Evolutionary conservation across 2,113 vertebrate species (phyloP).

Genomic region (Perca schrenkii): DNA sequence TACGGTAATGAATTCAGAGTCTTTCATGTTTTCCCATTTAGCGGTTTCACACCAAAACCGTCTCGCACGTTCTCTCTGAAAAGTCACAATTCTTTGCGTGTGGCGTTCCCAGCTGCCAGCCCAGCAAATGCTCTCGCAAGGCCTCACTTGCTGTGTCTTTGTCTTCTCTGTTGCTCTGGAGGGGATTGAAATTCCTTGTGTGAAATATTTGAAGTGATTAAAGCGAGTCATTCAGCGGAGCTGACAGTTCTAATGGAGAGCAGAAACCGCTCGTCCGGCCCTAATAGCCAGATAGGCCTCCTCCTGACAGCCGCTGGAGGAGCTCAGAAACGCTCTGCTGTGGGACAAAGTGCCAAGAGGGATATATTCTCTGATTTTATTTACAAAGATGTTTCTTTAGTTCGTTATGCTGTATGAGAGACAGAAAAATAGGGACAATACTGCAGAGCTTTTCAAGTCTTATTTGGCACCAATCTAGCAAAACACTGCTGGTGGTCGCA

Average conservation of each 20-base stretch:
- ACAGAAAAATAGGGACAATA: neutral
- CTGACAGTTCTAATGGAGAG: slow-evolving; percentile 78
- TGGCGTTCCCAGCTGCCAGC: slow-evolving; percentile 41
- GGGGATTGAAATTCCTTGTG: slow-evolving; percentile 69
- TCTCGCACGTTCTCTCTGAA: slow-evolving; percentile 1
- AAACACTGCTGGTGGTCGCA: no score
- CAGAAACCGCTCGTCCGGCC: slow-evolving; percentile 60
- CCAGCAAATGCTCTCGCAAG: slow-evolving; percentile 15
- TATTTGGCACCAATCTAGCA: no score
- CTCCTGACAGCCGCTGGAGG: slow-evolving; percentile 54
- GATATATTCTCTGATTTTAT: slow-evolving; percentile 19
- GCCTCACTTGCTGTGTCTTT: slow-evolving; percentile 46
- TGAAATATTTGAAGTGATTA: slow-evolving; percentile 81
- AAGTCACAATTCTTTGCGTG: slow-evolving; percentile 29
- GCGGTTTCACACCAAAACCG: slow-evolving; percentile 28
- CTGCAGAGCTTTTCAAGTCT: no score
- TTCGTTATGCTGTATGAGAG: slow-evolving; percentile 8
- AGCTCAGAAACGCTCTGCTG: slow-evolving; percentile 35
- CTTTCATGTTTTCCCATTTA: slow-evolving; percentile 54
- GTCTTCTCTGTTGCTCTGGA: slow-evolving; percentile 60
- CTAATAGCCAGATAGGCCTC: slow-evolving; percentile 49
- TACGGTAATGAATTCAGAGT: slow-evolving; percentile 39
- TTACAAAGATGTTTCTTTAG: slow-evolving; percentile 38
- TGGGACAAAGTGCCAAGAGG: slow-evolving; percentile 27
- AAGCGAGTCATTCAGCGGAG: slow-evolving; percentile 70